phyloP scores from a whole-genome alignment of 2,888 invertebrate species.

The Acanthosoma haemorrhoidale region DNA sequence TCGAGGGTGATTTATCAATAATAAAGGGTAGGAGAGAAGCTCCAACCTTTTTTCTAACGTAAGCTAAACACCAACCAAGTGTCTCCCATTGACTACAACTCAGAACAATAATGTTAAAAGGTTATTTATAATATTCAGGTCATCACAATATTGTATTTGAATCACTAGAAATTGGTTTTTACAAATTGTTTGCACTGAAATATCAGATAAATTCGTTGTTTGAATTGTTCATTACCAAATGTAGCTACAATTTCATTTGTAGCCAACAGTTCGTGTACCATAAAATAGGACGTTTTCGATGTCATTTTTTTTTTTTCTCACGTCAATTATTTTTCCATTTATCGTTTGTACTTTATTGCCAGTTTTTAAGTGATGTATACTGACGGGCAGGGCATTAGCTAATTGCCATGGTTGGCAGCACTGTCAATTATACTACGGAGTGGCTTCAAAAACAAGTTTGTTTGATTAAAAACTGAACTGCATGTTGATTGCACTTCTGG shows the following conservation, averaged over 20 bases:
- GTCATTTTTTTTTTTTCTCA: neutral
- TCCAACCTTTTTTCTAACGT: too few relatives aligned
- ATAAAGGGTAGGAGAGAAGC: too few relatives aligned
- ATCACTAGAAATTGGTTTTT: too few relatives aligned
- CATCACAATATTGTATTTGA: too few relatives aligned
- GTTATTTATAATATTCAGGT: too few relatives aligned
- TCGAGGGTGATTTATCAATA: too few relatives aligned
- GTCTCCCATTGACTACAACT: too few relatives aligned
- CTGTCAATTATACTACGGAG: neutral
- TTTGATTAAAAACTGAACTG: constrained; percentile 2
- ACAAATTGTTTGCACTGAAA: too few relatives aligned
- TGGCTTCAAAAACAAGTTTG: neutral
- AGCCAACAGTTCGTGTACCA: neutral
- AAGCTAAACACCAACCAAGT: too few relatives aligned
- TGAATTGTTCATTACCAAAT: neutral
- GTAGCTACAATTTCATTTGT: neutral
- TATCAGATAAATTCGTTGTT: neutral
- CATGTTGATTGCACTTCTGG: neutral
- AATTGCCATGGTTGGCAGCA: constrained; percentile 2
- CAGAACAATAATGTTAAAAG: too few relatives aligned
- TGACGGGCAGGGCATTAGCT: neutral
- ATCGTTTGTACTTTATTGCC: neutral
- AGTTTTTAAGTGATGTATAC: neutral
- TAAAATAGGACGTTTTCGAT: neutral
- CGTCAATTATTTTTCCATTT: constrained; percentile 13